Percentiles rank a stretch among this genome's conserved stretches.
These are phyloP conservation scores for Lamellibrachia satsuma DNA, from an alignment of 2,888 invertebrate genomes.

Conservation along the genomic window DNA sequence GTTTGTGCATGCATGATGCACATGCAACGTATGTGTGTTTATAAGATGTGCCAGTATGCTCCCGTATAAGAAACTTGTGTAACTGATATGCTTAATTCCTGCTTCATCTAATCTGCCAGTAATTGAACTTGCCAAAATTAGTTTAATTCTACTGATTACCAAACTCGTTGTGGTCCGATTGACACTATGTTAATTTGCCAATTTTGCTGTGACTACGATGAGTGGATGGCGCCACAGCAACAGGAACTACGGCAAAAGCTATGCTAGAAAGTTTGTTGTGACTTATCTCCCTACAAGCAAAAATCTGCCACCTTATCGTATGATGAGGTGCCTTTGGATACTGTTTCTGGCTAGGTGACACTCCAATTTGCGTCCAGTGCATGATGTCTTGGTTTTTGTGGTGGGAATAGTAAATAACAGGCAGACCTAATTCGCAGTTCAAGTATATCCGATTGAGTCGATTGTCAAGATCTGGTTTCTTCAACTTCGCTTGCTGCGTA, in stretches of 20 bases:
- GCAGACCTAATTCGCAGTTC: background rate
- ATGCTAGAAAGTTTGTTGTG: background rate
- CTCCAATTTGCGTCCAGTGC: background rate
- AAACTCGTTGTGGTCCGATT: background rate
- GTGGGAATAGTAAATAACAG: constrained; percentile 13
- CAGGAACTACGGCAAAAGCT: background rate
- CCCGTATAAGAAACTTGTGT: background rate
- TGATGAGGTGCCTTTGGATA: background rate
- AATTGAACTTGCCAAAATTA: constrained; percentile 13
- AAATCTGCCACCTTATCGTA: constrained; percentile 13
- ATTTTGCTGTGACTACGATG: background rate
- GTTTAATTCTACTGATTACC: background rate
- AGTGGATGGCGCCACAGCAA: background rate
- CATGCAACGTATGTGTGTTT: background rate
- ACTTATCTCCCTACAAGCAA: background rate
- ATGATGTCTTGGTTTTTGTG: background rate
- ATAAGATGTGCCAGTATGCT: background rate
- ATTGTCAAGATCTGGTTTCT: background rate
- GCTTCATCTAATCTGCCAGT: constrained; percentile 17
- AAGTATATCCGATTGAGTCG: constrained; percentile 17
- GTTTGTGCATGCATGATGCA: background rate
- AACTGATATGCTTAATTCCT: constrained; percentile 6
- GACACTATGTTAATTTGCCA: background rate
- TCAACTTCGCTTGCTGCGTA: background rate
- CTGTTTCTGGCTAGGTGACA: background rate